Evolutionary conservation across 2,113 vertebrate genomes (phyloP), one percentile per base, ranked within the genome.

Genomic region (Triplophysa dalaica): DNA sequence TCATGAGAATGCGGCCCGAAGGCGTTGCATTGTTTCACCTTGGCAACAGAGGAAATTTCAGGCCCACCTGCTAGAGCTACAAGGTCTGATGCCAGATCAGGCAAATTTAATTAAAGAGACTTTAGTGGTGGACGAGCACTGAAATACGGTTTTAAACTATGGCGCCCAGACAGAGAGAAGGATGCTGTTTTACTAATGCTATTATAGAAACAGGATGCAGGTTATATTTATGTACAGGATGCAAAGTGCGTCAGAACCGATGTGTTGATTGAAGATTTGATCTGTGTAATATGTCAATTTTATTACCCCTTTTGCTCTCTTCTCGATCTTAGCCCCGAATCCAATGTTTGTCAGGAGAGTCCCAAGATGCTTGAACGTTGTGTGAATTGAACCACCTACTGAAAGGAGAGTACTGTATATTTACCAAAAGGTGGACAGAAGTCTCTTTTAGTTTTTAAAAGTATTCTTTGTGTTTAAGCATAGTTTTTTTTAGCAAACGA

Each of bases 101-200:
- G 65, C 68, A 76, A 77, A 50, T 87, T 85, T 88, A 87, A 89
- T 89, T 84, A 82, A 50, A 43, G 38, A 61, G 77, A 75, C 80
- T 60, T 22, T n/a, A 52, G 60, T 50, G 7, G 56, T 61, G 50
- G 72, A 48, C 21, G 48, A 81, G 68, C 21, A 82, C 29, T 45
- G 38, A 43, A 73, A 86, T 81, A 83, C 84, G 45, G 41, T 52
- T 52, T 21, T 38, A 72, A 22, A 83, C 63, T 75, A 79, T 76
- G 70, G 75, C 16, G 26, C 62, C 21, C 14, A 5, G 17, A 81
- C 62, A 52, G 26, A 79, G 17, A 17, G 26, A 67, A 61, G 33
- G 54, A 69, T 24, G 17, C 17, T 43, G 66, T 74, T 26, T 58
- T 80, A 62, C 70, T 38, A 56, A 22, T 48, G 61, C 84, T 75